Evolutionary conservation across 2,797 vertebrate species (phyloP), one percentile per base, ranked within the genome.

Genomic region (Pempheris klunzingeri): DNA sequence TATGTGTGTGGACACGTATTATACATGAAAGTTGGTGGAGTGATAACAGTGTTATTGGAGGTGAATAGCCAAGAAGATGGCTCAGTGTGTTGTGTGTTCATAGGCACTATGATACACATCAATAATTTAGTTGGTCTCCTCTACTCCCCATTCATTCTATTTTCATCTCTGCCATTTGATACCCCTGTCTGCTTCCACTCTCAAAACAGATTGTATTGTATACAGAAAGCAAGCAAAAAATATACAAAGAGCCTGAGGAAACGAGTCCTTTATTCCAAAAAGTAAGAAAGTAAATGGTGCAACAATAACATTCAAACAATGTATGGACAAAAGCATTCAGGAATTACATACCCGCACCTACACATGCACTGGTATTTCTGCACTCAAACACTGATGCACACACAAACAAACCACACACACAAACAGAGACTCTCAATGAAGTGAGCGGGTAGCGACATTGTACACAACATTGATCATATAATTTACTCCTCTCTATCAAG

Each of bases 401-500:
- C 76, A 66, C 59, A 74, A 61, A 78, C 41, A 47, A 71, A 36
- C 75, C 4, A 54, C 47, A 57, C 53, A 71, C 55, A 64, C 52
- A 59, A 53, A 71, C 44, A 58, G 61, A 82, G 62, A 66, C 67
- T 80, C 74, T 75, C 52, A 2, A 34, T 7, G 39, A 80, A 83
- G 82, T 81, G 85, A 80, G 82, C 77, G 80, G 80, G 75, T 74
- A 72, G 73, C 26, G 49, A 78, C 72, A 84, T 74, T 83, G 78
- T 88, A 88, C 78, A 90, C 85, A 90, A 72, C 91, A 95, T 95
- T 94, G 94, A 96, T 95, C 93, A 92, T 92, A 94, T 95, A 95
- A 95, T 95, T 95, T 95, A 95, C 95, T 95, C 92, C 92, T 93
- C 93, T 92, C 92, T 94, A 93, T 94, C 91, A 94, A 91, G 90